These are phyloP conservation scores for Neosilurus hyrtlii DNA, from an alignment of 2,797 vertebrate genomes.

Conservation along the genomic window DNA sequence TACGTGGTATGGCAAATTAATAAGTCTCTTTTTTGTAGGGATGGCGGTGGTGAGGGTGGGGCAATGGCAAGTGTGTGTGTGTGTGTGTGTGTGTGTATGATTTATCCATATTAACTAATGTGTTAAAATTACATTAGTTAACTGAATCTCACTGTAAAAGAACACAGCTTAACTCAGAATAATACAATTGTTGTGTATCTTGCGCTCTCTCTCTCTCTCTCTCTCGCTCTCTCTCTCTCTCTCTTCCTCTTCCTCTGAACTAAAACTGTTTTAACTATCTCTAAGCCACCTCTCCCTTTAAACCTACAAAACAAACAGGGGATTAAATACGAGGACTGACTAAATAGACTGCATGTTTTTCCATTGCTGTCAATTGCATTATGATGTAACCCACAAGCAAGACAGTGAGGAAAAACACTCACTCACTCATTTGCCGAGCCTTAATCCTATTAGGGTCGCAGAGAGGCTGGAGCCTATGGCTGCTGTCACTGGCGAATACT, in stretches of 20 bases:
- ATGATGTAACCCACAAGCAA: background rate
- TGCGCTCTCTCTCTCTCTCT: too few relatives aligned
- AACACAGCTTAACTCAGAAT: background rate
- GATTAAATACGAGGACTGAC: background rate
- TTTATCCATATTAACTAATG: background rate
- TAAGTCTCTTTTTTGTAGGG: too few relatives aligned
- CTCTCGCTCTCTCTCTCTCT: too few relatives aligned
- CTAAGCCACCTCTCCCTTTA: background rate
- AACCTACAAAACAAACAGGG: background rate
- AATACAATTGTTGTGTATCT: background rate
- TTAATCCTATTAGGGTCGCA: too few relatives aligned
- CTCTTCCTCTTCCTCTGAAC: too few relatives aligned
- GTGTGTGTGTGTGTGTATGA: background rate
- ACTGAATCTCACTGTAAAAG: background rate
- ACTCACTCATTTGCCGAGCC: too few relatives aligned
- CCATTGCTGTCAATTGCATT: background rate
- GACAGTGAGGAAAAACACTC: background rate
- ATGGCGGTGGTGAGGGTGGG: too few relatives aligned
- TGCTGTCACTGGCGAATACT: too few relatives aligned
- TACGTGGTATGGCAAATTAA: too few relatives aligned
- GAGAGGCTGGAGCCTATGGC: too few relatives aligned
- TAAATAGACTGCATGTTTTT: background rate
- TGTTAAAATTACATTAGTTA: background rate
- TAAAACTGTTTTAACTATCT: too few relatives aligned
- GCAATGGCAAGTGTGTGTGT: too few relatives aligned